phyloP scores from a whole-genome alignment of 2,797 vertebrate genomes.

The Cyclura pinguis region DNA sequence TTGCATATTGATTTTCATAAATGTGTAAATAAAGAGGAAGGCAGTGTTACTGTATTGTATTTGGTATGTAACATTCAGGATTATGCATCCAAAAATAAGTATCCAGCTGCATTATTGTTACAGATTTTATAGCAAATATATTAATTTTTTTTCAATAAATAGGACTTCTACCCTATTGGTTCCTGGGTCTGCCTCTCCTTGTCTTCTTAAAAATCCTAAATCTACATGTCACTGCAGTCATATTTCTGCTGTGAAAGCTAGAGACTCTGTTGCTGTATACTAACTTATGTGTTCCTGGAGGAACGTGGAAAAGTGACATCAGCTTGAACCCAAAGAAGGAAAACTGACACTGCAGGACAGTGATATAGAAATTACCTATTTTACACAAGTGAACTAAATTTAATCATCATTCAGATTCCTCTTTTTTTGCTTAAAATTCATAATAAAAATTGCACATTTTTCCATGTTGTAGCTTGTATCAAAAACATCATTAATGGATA shows the following conservation, averaged over 20 bases:
- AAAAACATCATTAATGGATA: constrained; percentile 6
- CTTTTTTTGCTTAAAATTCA: constrained; percentile 6
- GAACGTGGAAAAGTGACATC: background rate
- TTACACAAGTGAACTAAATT: constrained; percentile 16
- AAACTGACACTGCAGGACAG: constrained; percentile 22
- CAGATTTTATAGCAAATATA: constrained; percentile 87
- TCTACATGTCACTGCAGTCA: background rate
- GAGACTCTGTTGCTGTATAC: constrained; percentile 20
- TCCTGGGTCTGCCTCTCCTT: background rate
- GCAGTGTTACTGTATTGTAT: constrained; percentile 84
- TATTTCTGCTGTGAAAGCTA: background rate
- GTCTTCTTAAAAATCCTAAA: background rate
- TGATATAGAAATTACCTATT: constrained; percentile 2
- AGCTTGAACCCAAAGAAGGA: constrained; percentile 45
- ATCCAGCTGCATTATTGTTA: constrained; percentile 85
- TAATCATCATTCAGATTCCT: background rate
- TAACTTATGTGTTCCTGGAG: constrained; percentile 11
- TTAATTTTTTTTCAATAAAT: constrained; percentile 86
- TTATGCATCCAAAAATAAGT: constrained; percentile 83
- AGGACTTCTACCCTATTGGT: constrained; percentile 69
- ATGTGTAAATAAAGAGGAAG: constrained; percentile 83
- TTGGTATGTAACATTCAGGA: constrained; percentile 85
- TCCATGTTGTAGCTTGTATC: background rate
- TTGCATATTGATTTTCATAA: constrained; percentile 84
- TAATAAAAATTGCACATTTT: constrained; percentile 31